Conservation (phyloP, 2,113 vertebrate species). For the Nyctereutes procyonoides region DNA sequence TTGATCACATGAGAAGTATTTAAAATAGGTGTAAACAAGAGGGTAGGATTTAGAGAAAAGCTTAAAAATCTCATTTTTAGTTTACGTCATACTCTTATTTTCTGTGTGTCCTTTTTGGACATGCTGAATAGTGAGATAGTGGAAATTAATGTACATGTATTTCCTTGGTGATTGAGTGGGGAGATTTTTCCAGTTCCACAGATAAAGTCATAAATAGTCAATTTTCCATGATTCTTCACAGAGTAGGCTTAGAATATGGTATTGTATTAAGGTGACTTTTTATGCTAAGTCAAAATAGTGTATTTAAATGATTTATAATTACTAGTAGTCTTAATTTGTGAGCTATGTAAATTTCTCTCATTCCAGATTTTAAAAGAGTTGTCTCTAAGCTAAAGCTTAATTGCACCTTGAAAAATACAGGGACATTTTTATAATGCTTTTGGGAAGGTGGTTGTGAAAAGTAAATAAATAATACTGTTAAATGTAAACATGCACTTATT, state of each 20-base stretch:
- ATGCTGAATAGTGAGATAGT: neutral
- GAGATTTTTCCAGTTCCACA: neutral
- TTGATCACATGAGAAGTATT: neutral
- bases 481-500: constrained; percentile 21
- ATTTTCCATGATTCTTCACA: neutral
- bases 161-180: neutral
- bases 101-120: neutral
- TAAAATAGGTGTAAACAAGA: neutral
- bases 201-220: neutral
- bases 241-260: neutral
- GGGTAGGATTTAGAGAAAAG: neutral
- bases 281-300: neutral
- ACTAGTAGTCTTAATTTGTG: neutral
- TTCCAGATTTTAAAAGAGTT: neutral
- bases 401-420: neutral
- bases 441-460: neutral
- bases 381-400: constrained; percentile 26
- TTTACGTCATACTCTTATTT: constrained; percentile 2
- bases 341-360: neutral
- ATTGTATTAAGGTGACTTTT: constrained; percentile 28
- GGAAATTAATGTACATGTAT: neutral
- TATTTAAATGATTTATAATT: constrained; percentile 27
- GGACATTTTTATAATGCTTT: neutral
- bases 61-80: constrained; percentile 4
- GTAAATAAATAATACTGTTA: neutral